A percentile compares a stretch with the other conserved stretches of the same genome.
These are phyloP conservation scores for Nycticryphes semicollaris DNA, from an alignment of 2,113 vertebrate genomes.

Conservation along the genomic window DNA sequence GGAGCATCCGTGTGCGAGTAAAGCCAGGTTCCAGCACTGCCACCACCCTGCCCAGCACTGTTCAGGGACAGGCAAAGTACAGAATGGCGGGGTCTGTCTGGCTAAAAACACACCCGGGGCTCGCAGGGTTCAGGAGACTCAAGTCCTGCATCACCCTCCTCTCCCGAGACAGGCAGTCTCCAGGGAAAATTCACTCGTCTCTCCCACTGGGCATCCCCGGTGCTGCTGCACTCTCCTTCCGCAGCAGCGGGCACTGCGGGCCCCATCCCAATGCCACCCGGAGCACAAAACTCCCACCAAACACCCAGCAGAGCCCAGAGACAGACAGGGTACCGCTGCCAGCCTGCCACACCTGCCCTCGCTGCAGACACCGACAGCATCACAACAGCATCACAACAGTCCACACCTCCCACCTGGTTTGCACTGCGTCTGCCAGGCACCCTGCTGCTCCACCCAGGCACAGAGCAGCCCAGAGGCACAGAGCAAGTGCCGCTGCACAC, in stretches of 20 bases:
- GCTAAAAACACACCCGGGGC: background rate
- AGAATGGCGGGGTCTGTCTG: background rate
- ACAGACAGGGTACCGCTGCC: fast-evolving
- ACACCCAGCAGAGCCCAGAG: fast-evolving
- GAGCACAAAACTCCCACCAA: background rate
- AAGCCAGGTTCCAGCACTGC: background rate
- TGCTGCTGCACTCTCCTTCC: fast-evolving
- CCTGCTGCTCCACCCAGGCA: background rate
- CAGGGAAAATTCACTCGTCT: background rate
- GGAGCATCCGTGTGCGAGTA: background rate
- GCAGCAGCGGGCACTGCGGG: background rate
- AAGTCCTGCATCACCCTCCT: background rate
- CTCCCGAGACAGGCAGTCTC: fast-evolving
- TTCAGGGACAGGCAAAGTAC: background rate
- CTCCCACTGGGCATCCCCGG: fast-evolving
- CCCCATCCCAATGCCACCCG: fast-evolving
- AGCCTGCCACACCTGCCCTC: fast-evolving
- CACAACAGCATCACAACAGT: background rate
- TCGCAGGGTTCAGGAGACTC: background rate
- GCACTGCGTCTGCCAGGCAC: background rate
- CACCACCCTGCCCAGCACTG: fast-evolving
- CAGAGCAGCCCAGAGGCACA: background rate
- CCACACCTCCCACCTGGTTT: background rate
- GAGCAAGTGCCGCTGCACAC: background rate
- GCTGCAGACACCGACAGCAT: fast-evolving